Evolutionary conservation across 2,797 vertebrate genomes (phyloP).

Genomic region (Pangasius sanitwongsei): DNA sequence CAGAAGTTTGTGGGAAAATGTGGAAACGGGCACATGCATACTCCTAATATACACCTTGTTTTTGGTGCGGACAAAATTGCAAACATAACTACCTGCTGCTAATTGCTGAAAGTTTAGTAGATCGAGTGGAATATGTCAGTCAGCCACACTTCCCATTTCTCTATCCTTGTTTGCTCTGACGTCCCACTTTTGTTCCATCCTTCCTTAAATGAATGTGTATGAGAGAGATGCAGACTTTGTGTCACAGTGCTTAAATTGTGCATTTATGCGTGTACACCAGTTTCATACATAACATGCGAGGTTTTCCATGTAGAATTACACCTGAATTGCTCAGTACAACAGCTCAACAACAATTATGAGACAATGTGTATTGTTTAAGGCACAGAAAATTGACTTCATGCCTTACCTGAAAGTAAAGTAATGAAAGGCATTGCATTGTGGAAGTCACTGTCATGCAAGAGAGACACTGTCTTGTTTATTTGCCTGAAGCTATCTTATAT

Average conservation of each 20-base stretch:
- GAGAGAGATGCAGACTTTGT: background rate
- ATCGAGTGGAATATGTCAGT: background rate
- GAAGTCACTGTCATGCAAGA: slow-evolving; percentile 54
- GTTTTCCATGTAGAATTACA: background rate
- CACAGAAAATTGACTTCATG: background rate
- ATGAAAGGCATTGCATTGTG: background rate
- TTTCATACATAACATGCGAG: background rate
- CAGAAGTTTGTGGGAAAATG: background rate
- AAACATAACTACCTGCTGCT: background rate
- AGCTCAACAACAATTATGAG: background rate
- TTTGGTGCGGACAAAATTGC: background rate
- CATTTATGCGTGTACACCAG: background rate
- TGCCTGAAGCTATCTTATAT: slow-evolving; percentile 51
- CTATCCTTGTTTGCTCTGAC: background rate
- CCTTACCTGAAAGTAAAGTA: background rate
- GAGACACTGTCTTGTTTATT: slow-evolving; percentile 45
- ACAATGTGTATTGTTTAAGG: background rate
- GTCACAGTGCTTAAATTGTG: background rate
- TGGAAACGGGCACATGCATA: background rate
- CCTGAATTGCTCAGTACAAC: background rate
- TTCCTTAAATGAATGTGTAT: background rate
- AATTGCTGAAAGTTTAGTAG: background rate
- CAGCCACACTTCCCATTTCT: background rate
- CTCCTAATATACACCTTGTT: too few species aligned
- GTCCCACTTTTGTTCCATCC: background rate